Base-by-base conservation (phyloP, 2,888 invertebrate species). In the Emmelina monodactyla region DNA sequence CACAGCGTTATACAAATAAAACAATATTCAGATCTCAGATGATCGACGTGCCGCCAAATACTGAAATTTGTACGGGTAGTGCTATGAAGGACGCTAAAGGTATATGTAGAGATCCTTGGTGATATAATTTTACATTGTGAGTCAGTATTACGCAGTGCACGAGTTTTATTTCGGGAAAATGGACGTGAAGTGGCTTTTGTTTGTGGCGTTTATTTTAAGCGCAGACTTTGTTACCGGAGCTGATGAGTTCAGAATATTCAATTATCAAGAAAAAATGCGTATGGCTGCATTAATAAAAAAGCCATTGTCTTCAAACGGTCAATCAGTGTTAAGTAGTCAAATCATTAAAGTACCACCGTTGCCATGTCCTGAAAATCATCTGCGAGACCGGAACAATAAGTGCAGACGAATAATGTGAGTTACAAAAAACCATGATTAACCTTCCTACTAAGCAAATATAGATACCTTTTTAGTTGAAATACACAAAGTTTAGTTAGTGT, bases 21-120 rank as follows among this genome's bases (percentile, higher is more conserved):
- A n/a, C n/a, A n/a, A n/a, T n/a, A n/a, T n/a, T n/a, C n/a, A n/a
- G n/a, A n/a, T n/a, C n/a, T 43, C 32, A 54, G 40, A 70, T 75
- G 68, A 76, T 78, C 38, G 61, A 63, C 9, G 70, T 58, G 10
- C 76, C 75, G n/a, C 45, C 44, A 14, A 75, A 75, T 42, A 42
- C 42, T 6, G 49, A 48, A 2, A 25, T 37, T 28, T 73, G 69
- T 46, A 35, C 45, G 33, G 31, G 41, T 34, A 62, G 59, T 28
- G 41, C 49, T 12, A 39, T 52, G 22, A 64, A 52, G 51, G 72
- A 75, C 45, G 39, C 45, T 25, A 58, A 62, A 46, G 72, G 75
- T 44, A 56, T 63, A 38, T 73, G 75, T 43, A 63, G 73, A 53
- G 53, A 54, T 32, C 64, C 62, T 50, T 73, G 61, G 60, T 68